Conservation (phyloP, 92 coral and sea anemone genomes). For the Muricea muricata region DNA sequence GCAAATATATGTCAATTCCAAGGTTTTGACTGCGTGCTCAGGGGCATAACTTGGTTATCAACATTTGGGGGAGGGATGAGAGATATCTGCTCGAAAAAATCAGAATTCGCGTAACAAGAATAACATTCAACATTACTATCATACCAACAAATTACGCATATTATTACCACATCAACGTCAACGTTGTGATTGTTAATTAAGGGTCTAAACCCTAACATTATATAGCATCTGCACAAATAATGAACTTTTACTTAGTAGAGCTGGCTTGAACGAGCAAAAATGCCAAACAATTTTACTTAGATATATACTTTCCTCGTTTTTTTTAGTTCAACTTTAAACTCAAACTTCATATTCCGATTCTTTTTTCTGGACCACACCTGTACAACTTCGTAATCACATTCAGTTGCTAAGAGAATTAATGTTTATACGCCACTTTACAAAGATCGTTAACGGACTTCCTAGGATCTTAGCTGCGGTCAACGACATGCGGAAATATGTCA, state of each 20-base stretch:
- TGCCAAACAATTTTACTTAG: neutral
- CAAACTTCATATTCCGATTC: neutral
- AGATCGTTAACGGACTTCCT: too few species aligned
- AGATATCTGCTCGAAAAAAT: neutral
- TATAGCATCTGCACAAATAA: neutral
- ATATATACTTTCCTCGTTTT: neutral
- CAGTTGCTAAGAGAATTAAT: too few species aligned
- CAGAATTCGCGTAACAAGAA: neutral
- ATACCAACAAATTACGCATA: neutral
- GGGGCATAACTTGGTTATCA: constrained; percentile 8
- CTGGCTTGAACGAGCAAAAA: neutral
- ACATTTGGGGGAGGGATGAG: neutral
- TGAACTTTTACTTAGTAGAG: neutral
- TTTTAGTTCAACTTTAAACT: neutral
- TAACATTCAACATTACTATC: neutral
- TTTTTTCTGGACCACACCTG: constrained; percentile 8
- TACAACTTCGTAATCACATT: neutral
- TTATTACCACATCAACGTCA: neutral
- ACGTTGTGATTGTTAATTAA: neutral
- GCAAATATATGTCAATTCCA: too few species aligned
- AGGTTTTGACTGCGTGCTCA: too few species aligned
- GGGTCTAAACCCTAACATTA: neutral
- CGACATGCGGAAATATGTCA: constrained; percentile 1
- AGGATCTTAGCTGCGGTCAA: too few species aligned
- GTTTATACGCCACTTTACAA: too few species aligned